phyloP scores from a whole-genome alignment of 1,140 invertebrate genomes.

The Megalopta genalis region DNA sequence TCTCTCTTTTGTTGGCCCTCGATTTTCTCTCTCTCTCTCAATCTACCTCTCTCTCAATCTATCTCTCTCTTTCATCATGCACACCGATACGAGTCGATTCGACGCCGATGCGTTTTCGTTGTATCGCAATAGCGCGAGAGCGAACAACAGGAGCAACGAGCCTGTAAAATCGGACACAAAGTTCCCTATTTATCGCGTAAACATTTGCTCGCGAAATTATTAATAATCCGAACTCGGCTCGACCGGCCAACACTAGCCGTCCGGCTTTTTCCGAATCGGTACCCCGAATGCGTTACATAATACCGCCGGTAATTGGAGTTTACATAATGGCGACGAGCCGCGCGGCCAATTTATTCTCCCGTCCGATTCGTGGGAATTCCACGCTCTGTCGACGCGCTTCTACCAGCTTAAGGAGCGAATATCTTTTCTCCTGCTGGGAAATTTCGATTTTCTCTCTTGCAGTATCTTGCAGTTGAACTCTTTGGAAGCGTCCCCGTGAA shows the following conservation, averaged over 20 bases:
- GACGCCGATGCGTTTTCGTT: not conserved
- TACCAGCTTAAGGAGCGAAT: too few relatives aligned
- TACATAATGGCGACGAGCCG: not conserved
- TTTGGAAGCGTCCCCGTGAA: too few relatives aligned
- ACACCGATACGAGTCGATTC: too few relatives aligned
- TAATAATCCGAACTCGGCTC: constrained; percentile 41
- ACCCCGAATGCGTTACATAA: not conserved
- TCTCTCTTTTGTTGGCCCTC: not conserved
- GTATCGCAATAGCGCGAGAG: constrained; percentile 6
- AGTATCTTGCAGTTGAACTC: too few relatives aligned
- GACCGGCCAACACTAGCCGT: not conserved
- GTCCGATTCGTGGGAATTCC: not conserved
- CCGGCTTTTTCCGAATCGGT: constrained; percentile 17
- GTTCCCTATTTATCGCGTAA: constrained; percentile 48
- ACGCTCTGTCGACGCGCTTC: not conserved
- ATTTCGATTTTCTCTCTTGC: too few relatives aligned
- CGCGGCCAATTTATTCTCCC: constrained; percentile 5
- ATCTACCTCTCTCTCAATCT: too few relatives aligned
- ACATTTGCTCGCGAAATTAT: constrained; percentile 53
- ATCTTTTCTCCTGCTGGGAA: too few relatives aligned
- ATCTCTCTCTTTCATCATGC: too few relatives aligned
- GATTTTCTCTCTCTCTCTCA: not conserved
- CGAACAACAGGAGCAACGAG: constrained; percentile 22
- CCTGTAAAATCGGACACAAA: constrained; percentile 18
- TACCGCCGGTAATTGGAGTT: constrained; percentile 1